Base-by-base conservation (phyloP, 2,113 vertebrate genomes). In the Illadopsis cleaveri region DNA sequence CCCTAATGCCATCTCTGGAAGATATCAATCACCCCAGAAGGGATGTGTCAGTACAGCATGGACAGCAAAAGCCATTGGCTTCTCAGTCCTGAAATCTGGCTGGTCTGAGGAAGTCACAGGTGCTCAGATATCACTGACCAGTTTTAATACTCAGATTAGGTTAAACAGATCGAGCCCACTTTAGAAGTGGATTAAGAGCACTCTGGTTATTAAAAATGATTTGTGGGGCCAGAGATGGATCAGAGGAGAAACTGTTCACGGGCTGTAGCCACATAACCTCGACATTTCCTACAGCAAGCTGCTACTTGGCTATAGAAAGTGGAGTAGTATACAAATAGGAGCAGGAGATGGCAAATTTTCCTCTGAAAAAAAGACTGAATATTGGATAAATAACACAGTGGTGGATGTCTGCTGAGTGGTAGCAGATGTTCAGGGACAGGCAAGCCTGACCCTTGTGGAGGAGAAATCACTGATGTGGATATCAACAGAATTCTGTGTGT, bases 71-170 rank as follows among this genome's bases (percentile, higher is more conserved):
- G 73, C 80, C 90, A 90, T 6, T 95, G 93, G 85, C 92, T 93
- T 87, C 68, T 1, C 79, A 82, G 75, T 50, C 35, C 78, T 89
- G 71, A 94, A 95, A 83, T 93, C 82, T 96, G 85, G 87, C 85
- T 94, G 80, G 28, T 64, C 79, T 45, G 90, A 94, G 90, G 95
- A 95, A 96, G 82, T 96, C 90, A 83, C 94, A 96, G 92, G 93
- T 92, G 86, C 86, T 96, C 93, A 92, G 82, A 93, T 93, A 93
- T 93, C 93, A 92, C 80, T 64, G 65, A 86, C 72, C 65, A 75
- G 90, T 78, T 90, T 90, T 81, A 93, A 90, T 86, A 86, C 57
- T 89, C 88, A 90, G 88, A 93, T 95, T 95, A 96, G 57, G 82
- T 92, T 95, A 78, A 95, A 97, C 44, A 93, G 82, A 86, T 78